Conservation (phyloP, 2,797 vertebrate species). For the Miopithecus talapoin region DNA sequence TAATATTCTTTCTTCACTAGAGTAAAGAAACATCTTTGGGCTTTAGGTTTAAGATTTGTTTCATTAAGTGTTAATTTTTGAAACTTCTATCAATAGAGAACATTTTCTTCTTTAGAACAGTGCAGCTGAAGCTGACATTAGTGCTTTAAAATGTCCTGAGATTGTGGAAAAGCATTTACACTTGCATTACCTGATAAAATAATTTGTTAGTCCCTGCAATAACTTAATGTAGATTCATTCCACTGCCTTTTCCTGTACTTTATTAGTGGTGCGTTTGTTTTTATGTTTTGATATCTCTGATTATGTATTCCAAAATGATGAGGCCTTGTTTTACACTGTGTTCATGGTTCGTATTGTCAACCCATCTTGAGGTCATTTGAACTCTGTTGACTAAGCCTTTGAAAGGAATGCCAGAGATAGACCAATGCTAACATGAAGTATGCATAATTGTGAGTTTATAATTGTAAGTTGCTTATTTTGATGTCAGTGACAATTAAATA, state of each 20-base stretch:
- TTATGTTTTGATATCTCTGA: not conserved
- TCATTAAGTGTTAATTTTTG: not conserved
- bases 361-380: not conserved
- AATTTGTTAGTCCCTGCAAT: not conserved
- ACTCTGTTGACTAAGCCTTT: not conserved
- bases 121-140: not conserved
- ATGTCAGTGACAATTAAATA: not conserved
- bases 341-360: not conserved
- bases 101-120: constrained; percentile 35
- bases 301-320: not conserved
- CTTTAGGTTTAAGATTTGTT: not conserved
- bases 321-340: not conserved
- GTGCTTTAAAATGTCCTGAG: not conserved
- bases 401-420: not conserved
- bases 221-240: not conserved
- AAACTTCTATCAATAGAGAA: not conserved
- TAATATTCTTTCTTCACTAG: not conserved
- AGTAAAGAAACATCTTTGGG: not conserved
- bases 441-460: not conserved
- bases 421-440: not conserved
- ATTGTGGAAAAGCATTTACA: not conserved
- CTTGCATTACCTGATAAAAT: constrained; percentile 8
- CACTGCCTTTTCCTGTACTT: not conserved
- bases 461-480: constrained; percentile 4
- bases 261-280: not conserved